These are phyloP conservation scores for Spongilla lacustris DNA, from an alignment of 37 sponge, comb jelly and placozoan genomes.

Conservation along the genomic window DNA sequence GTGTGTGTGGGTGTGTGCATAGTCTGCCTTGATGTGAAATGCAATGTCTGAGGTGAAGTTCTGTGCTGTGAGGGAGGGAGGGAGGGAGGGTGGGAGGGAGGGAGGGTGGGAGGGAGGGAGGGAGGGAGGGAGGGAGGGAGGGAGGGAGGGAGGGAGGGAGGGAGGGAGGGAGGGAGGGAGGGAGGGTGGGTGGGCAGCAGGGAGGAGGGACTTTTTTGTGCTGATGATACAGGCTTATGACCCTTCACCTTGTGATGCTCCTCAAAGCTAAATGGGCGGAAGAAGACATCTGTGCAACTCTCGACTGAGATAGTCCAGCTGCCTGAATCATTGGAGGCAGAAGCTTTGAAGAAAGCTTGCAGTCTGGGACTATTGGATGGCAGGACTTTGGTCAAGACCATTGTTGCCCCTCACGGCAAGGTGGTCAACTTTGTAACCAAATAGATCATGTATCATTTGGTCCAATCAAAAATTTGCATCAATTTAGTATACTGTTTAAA, in stretches of 20 bases:
- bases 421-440: not conserved
- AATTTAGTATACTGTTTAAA: no score
- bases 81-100: not conserved
- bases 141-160: not conserved
- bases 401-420: not conserved
- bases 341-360: not conserved
- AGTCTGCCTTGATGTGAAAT: no score
- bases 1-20: constrained; percentile 3
- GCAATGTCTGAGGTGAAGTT: no score
- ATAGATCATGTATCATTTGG: no score
- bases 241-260: not conserved
- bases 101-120: not conserved
- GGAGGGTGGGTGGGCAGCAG: not conserved
- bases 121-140: not conserved
- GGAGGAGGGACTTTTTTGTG: no score
- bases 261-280: constrained; percentile 8
- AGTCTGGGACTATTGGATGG: not conserved
- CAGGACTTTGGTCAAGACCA: not conserved
- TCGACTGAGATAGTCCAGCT: not conserved
- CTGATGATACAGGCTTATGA: no score
- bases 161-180: not conserved
- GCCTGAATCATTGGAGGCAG: not conserved
- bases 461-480: no score
- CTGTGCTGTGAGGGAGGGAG: not conserved
- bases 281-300: not conserved